phyloP scores from a whole-genome alignment of 2,797 vertebrate genomes.

The Anas capensis region DNA sequence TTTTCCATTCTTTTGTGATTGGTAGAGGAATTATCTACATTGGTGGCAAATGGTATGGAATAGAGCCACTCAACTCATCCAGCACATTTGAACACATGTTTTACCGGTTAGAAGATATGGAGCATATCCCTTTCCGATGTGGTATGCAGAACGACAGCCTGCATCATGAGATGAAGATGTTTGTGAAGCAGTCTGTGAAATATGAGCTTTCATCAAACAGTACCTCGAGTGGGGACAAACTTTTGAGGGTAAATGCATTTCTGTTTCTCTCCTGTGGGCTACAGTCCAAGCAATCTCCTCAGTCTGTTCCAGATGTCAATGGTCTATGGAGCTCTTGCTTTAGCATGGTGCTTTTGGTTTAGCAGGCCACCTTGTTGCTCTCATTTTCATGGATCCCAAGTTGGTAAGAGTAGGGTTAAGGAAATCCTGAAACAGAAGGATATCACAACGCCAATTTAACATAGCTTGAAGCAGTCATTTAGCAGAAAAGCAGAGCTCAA shows the following conservation, averaged over 20 bases:
- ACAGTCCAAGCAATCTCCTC: not conserved
- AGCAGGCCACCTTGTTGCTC: not conserved
- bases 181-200: conserved; percentile 16
- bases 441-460: not conserved
- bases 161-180: not conserved
- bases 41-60: conserved; percentile 80
- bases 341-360: not conserved
- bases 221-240: conserved; percentile 2
- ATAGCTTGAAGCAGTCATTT: not conserved
- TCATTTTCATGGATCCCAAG: not conserved
- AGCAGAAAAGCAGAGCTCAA: not conserved
- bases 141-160: conserved; percentile 76
- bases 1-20: not conserved
- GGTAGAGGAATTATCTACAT: conserved; percentile 87
- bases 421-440: not conserved
- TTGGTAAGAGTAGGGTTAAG: not conserved
- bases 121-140: conserved; percentile 75
- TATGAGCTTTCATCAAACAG: conserved; percentile 9
- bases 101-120: conserved; percentile 78
- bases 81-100: conserved; percentile 83
- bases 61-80: conserved; percentile 84
- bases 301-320: not conserved
- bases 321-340: not conserved
- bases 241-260: conserved; percentile 64
- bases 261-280: not conserved